Percentiles rank a stretch among this genome's conserved stretches.
Conservation (phyloP, 2,113 vertebrate species). For the Myrmecobius fasciatus region DNA sequence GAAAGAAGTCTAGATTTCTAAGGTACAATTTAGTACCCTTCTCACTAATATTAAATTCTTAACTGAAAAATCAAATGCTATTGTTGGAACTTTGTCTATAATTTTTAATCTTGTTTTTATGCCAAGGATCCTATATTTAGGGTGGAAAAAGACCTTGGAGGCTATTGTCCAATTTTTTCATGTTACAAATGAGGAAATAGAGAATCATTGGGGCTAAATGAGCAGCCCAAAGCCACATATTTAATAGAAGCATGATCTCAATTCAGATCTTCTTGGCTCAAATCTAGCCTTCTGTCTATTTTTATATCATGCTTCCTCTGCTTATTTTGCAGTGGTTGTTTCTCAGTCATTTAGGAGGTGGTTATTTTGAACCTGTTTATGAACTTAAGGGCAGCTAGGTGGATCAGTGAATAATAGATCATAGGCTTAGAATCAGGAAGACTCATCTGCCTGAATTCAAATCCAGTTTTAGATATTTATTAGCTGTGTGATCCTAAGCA, state of each 20-base stretch:
- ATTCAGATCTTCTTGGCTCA: background rate
- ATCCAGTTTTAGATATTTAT: background rate
- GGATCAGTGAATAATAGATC: background rate
- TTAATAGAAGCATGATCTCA: background rate
- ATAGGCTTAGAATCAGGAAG: background rate
- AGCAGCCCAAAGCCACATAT: background rate
- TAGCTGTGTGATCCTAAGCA: background rate
- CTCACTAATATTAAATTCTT: background rate
- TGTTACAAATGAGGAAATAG: background rate
- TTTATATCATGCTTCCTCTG: background rate
- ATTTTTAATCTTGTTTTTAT: background rate
- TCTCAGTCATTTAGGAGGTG: background rate
- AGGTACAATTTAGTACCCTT: background rate
- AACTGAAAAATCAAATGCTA: background rate
- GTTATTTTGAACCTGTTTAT: background rate
- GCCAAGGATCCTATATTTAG: background rate
- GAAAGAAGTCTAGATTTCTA: background rate
- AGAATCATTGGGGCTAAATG: background rate
- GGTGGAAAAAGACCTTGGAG: background rate
- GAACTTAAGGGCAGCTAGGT: background rate
- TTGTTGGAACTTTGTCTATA: background rate
- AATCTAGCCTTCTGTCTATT: background rate
- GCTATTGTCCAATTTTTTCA: background rate
- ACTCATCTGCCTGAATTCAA: background rate
- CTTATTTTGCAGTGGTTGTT: background rate